Evolutionary conservation across 2,797 vertebrate species (phyloP).

Genomic region (Malurus leucopterus): DNA sequence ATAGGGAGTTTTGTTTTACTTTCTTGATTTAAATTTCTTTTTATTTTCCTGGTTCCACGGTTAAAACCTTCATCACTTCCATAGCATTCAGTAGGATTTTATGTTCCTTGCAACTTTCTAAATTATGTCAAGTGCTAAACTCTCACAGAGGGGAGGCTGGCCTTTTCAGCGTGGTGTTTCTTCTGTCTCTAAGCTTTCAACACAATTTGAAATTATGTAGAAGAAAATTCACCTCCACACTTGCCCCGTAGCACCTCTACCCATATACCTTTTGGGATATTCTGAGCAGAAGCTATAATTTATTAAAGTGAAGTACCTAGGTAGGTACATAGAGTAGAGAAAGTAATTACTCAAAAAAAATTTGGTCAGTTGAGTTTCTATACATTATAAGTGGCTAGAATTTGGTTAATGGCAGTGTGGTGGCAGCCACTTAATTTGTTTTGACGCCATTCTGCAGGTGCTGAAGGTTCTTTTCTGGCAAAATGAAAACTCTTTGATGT

Average conservation of each 20-base stretch:
- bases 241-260: background rate
- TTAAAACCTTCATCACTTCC: background rate
- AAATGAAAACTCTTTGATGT: slow-evolving; percentile 3
- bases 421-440: background rate
- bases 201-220: rapidly evolving
- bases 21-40: background rate
- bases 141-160: background rate
- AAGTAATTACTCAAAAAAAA: background rate
- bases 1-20: background rate
- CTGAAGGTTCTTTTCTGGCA: background rate
- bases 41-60: background rate
- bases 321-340: background rate
- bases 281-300: background rate
- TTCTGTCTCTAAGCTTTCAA: background rate
- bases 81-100: background rate
- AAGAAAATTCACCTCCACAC: background rate
- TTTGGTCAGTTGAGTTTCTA: background rate
- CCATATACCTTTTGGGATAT: background rate
- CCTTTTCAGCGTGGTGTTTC: background rate
- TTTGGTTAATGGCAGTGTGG: background rate
- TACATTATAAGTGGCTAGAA: background rate
- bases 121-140: background rate
- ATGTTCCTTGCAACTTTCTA: background rate
- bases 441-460: background rate
- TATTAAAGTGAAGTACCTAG: background rate